A percentile compares a stretch with the other conserved stretches of the same genome.
Evolutionary conservation across 2,888 invertebrate species (phyloP).

Genomic region (Polia nebulosa): DNA sequence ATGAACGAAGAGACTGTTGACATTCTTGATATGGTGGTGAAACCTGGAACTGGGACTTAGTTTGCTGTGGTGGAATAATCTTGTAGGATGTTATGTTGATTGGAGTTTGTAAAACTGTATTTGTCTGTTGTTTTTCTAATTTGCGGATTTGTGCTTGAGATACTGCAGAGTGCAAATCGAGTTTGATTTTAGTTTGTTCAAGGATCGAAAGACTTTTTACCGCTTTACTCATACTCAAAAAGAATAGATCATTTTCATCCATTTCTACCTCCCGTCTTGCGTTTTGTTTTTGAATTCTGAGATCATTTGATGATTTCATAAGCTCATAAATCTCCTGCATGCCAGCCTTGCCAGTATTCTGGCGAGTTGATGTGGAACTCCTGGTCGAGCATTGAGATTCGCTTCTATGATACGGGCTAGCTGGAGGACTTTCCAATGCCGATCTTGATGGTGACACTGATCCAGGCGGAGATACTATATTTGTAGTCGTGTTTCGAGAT

Average conservation of each 20-base stretch:
- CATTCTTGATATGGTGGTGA: conserved; percentile 4
- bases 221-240: no score
- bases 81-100: conserved; percentile 3
- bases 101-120: conserved; percentile 7
- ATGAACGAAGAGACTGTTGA: no score
- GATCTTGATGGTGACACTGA: background rate
- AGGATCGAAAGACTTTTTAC: no score
- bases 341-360: background rate
- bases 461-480: background rate
- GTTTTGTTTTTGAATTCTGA: no score
- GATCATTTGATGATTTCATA: no score
- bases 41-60: background rate
- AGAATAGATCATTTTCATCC: no score
- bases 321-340: no score
- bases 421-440: background rate
- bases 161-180: no score
- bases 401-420: background rate
- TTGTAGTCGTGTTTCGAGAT: background rate
- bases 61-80: background rate
- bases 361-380: background rate
- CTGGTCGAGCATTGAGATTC: background rate
- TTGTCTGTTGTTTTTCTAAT: conserved; percentile 3
- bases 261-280: no score
- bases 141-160: background rate
- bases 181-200: no score